Percentiles rank a stretch among this genome's conserved stretches.
phyloP scores from a whole-genome alignment of 2,797 vertebrate species.

The Sebastes matsubarae region DNA sequence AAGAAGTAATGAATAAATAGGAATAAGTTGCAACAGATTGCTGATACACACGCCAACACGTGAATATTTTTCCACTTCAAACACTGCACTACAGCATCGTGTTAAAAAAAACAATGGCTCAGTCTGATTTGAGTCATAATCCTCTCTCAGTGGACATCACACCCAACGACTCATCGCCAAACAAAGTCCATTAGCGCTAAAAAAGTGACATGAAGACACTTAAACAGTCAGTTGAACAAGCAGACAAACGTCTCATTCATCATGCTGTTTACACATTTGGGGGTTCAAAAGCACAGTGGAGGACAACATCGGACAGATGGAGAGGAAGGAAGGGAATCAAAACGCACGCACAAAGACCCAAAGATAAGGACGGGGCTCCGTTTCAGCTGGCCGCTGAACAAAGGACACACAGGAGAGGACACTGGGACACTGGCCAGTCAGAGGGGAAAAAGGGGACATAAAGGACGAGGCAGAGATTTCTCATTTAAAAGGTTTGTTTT shows the following conservation, averaged over 20 bases:
- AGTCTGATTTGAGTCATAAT: not conserved
- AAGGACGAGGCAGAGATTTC: not conserved
- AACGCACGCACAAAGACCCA: conserved; percentile 26
- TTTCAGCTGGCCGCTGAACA: conserved; percentile 45
- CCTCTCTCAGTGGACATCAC: not conserved
- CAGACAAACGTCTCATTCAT: conserved; percentile 24
- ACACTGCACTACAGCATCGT: no score
- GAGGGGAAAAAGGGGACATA: not conserved
- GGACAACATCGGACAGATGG: conserved; percentile 19
- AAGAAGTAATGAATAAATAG: no score
- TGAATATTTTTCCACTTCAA: no score
- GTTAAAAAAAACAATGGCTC: not conserved
- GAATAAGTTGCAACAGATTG: no score
- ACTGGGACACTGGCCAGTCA: conserved; percentile 12
- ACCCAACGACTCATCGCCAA: not conserved
- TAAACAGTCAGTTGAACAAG: not conserved
- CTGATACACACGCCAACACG: no score
- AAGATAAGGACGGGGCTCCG: conserved; percentile 25
- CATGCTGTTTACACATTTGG: not conserved
- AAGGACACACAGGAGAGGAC: conserved; percentile 21
- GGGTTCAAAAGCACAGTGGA: conserved; percentile 15
- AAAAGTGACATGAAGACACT: not conserved
- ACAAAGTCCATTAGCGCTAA: not conserved
- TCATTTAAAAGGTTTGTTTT: not conserved
- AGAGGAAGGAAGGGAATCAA: conserved; percentile 33